Percentiles rank a stretch among this genome's conserved stretches.
Evolutionary conservation across 2,113 vertebrate species (phyloP).

Genomic region (Centrocercus urophasianus): DNA sequence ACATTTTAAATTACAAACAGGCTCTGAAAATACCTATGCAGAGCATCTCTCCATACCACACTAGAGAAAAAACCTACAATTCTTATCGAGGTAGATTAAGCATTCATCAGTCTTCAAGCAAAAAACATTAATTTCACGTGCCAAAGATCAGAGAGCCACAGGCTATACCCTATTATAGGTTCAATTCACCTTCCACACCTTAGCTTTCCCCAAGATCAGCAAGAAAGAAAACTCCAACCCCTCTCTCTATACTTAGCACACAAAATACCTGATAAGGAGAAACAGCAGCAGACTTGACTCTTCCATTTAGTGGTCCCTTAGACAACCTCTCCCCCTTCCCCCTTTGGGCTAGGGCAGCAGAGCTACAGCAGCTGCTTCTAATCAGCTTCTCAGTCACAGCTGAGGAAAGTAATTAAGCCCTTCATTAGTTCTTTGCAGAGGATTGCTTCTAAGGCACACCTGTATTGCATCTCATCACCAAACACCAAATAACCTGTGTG

Average conservation of each 20-base stretch:
- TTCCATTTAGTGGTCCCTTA: fast-evolving
- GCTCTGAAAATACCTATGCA: neutral
- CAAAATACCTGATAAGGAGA: neutral
- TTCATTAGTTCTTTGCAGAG: neutral
- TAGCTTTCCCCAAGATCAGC: fast-evolving
- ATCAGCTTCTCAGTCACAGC: neutral
- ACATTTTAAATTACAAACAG: neutral
- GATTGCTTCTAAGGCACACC: neutral
- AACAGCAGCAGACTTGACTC: neutral
- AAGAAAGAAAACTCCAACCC: fast-evolving
- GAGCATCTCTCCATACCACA: too few relatives aligned
- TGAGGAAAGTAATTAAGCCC: neutral
- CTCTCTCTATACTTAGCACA: fast-evolving
- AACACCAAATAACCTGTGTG: neutral
- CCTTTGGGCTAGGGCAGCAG: neutral
- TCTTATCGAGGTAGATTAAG: neutral
- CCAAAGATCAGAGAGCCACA: neutral
- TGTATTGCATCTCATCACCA: neutral
- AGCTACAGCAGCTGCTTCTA: neutral
- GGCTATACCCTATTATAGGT: fast-evolving
- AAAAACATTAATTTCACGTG: neutral
- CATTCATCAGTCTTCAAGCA: neutral
- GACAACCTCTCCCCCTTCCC: fast-evolving
- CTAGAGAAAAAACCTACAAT: neutral
- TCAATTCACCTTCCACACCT: neutral